Evolutionary conservation across 2,888 invertebrate genomes (phyloP).

Genomic region (Megamerina dolium): DNA sequence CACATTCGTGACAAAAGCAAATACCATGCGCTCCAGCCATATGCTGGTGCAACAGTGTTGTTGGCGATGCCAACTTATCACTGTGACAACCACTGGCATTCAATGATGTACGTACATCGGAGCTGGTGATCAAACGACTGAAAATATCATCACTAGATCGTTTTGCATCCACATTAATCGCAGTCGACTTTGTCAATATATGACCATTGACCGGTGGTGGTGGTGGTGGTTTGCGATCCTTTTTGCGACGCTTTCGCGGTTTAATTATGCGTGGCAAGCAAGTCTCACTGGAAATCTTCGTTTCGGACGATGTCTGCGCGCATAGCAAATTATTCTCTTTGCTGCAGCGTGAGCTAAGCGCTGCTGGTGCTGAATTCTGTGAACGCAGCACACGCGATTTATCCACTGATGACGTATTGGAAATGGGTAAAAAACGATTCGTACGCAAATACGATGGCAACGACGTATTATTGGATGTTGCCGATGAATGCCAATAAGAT

Average conservation of each 20-base stretch:
- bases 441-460: too few relatives aligned
- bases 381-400: constrained; percentile 26
- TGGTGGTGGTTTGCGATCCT: constrained; percentile 74
- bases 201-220: too few relatives aligned
- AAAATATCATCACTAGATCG: constrained; percentile 17
- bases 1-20: constrained; percentile 41
- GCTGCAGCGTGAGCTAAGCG: constrained; percentile 18
- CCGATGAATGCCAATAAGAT: constrained; percentile 17
- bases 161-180: constrained; percentile 2
- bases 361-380: constrained; percentile 37
- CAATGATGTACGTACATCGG: neutral
- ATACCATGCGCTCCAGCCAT: constrained; percentile 24
- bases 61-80: neutral
- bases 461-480: neutral
- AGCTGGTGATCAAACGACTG: constrained; percentile 16
- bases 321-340: constrained; percentile 17
- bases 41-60: neutral
- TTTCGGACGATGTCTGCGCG: constrained; percentile 10
- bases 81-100: neutral
- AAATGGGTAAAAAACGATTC: too few relatives aligned
- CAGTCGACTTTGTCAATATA: constrained; percentile 11
- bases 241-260: constrained; percentile 82
- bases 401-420: too few relatives aligned
- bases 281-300: constrained; percentile 42
- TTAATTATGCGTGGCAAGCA: constrained; percentile 83